Evolutionary conservation across 2,888 invertebrate genomes (phyloP), one percentile per base, ranked within the genome.

Genomic region (Isoperla grammatica): DNA sequence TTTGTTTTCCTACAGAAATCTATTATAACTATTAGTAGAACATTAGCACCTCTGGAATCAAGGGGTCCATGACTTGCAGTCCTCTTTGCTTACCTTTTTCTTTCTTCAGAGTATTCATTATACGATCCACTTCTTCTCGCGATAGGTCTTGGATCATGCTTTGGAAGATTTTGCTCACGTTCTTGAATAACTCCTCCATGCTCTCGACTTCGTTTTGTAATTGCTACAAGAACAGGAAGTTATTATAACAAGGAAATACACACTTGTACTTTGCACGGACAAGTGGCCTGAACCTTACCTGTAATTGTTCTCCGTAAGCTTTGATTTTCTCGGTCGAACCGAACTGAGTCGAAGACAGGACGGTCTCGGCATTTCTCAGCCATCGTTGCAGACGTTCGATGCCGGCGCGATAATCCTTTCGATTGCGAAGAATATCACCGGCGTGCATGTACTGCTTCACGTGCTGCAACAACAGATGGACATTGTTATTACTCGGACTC

Each of bases 101-200:
- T 68, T 86, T 87, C 70, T 94, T 94, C 46, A 96, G 76, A 1
- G 86, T 86, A 43, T 83, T 82, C 89, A 96, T 91, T 83, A 94
- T 92, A 63, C 83, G 83, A 68, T 93, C 94, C 0, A 96, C 94
- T 69, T 94, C 92, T 54, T 95, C 93, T 29, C 94, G 84, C 0
- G 90, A 87, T 57, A 95, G 78, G 71, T 95, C 93, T 62, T 90
- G 93, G 57, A 96, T 91, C 2, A 96, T 79, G 9, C 83, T 84
- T 75, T 96, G 95, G 77, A 95, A 95, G 59, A 89, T 90, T 72
- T 91, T 91, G 74, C 95, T 95, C 45, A 94, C 87, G 60, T 81
- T 85, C 75, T 95, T 95, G 72, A 95, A 95, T 1, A 94, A 76
- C 62, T 90, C 90, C 73, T 96, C 95, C 64, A 92, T 87, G 45